Conservation (phyloP, 2,888 invertebrate species). For the Erebia ligea region DNA sequence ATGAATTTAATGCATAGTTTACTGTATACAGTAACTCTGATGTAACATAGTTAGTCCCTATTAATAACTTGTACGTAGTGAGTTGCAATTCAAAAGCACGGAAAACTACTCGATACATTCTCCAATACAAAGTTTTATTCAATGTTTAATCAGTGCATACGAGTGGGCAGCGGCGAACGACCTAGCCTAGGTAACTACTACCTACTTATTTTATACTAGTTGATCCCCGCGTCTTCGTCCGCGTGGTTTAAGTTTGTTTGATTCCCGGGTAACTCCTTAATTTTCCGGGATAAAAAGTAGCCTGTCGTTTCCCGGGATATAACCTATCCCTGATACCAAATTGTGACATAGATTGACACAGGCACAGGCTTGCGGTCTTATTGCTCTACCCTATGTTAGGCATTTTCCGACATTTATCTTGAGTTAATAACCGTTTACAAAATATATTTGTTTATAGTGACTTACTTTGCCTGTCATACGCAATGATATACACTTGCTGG, state of each 20-base stretch:
- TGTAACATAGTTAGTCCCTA: background rate
- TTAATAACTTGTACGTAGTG: background rate
- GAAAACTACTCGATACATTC: slow-evolving; percentile 24
- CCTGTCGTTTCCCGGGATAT: too few relatives aligned
- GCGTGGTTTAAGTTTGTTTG: too few relatives aligned
- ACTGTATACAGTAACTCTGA: background rate
- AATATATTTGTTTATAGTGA: slow-evolving; percentile 30
- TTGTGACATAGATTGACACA: too few relatives aligned
- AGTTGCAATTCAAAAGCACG: background rate
- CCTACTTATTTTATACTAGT: too few relatives aligned
- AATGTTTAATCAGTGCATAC: slow-evolving; percentile 16
- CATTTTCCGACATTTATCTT: too few relatives aligned
- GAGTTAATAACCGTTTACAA: background rate
- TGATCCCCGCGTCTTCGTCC: too few relatives aligned
- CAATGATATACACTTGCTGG: slow-evolving; percentile 97
- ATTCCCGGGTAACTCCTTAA: too few relatives aligned
- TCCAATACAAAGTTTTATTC: slow-evolving; percentile 16
- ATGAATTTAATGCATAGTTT: background rate
- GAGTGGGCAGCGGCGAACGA: background rate
- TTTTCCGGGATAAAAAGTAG: too few relatives aligned
- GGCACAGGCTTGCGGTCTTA: slow-evolving; percentile 81
- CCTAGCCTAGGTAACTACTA: background rate
- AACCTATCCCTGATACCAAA: too few relatives aligned
- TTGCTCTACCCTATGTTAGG: too few relatives aligned
- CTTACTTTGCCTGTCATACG: slow-evolving; percentile 94